Evolutionary conservation across 2,113 vertebrate species (phyloP).

Genomic region (Cebus imitator): DNA sequence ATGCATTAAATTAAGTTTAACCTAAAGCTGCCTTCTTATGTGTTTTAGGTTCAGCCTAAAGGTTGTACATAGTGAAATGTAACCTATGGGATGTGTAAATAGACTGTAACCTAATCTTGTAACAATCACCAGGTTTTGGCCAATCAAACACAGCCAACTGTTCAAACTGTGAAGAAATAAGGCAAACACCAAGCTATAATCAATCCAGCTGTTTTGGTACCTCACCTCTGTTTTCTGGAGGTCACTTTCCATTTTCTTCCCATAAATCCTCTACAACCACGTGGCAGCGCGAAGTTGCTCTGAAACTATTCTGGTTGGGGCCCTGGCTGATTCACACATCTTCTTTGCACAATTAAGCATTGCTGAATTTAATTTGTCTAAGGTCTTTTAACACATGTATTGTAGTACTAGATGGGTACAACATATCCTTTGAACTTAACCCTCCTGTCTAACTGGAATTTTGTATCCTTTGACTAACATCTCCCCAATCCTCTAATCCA

Average conservation of each 20-base stretch:
- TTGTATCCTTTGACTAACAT: too few relatives aligned
- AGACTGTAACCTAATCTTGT: neutral
- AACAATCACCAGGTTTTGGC: neutral
- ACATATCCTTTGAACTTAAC: too few relatives aligned
- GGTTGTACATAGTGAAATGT: neutral
- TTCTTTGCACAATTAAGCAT: neutral
- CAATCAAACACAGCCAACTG: neutral
- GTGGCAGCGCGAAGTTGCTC: neutral
- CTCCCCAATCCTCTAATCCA: rapidly evolving
- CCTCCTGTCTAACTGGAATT: neutral
- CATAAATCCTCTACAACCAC: neutral
- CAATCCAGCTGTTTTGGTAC: neutral
- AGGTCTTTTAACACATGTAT: neutral
- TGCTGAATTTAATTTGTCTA: neutral
- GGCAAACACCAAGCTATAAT: neutral
- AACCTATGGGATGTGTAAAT: neutral
- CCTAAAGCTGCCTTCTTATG: neutral
- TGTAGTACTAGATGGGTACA: too few relatives aligned
- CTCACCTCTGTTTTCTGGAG: neutral
- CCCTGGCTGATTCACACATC: neutral
- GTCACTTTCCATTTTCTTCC: neutral
- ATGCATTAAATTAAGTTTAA: neutral
- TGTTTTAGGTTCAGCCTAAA: neutral
- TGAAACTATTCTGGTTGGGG: neutral
- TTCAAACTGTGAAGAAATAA: neutral